phyloP scores from a whole-genome alignment of 1,140 invertebrate genomes.

The Achatina immaculata region DNA sequence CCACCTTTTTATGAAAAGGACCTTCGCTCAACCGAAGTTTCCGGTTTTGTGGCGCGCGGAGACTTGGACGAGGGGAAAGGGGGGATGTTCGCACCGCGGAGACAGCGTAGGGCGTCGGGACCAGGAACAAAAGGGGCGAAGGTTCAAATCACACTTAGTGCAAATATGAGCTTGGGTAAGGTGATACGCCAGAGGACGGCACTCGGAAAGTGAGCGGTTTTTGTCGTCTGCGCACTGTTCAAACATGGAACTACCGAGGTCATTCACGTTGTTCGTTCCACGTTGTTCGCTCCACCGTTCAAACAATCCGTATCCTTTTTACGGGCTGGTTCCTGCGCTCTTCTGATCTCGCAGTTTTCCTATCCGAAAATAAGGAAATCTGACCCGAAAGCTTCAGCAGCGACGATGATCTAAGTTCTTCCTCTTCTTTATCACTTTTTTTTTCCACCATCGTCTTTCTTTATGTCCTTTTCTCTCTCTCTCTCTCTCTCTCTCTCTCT shows the following conservation, averaged over 20 bases:
- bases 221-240: not conserved
- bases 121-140: slow-evolving; percentile 17
- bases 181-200: slow-evolving; percentile 14
- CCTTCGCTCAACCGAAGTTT: not conserved
- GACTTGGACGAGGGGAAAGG: not conserved
- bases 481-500: too few relatives aligned
- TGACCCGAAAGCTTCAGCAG: not conserved
- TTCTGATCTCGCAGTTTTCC: not conserved
- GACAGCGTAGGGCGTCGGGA: slow-evolving; percentile 3
- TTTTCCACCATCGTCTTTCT: not conserved
- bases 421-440: not conserved
- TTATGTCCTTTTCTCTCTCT: too few relatives aligned
- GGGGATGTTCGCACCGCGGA: slow-evolving; percentile 20
- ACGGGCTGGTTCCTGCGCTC: not conserved
- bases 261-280: slow-evolving; percentile 9
- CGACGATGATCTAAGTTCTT: not conserved
- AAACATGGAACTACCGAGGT: not conserved
- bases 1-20: not conserved
- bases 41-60: slow-evolving; percentile 9
- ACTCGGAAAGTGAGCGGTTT: slow-evolving; percentile 25
- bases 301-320: slow-evolving; percentile 17
- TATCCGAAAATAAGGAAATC: not conserved
- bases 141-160: slow-evolving; percentile 33
- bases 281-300: not conserved
- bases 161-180: slow-evolving; percentile 34